Percentiles rank a stretch among this genome's conserved stretches.
These are phyloP conservation scores for Zoanthus sansibaricus DNA, from an alignment of 92 coral and sea anemone species.

Conservation along the genomic window DNA sequence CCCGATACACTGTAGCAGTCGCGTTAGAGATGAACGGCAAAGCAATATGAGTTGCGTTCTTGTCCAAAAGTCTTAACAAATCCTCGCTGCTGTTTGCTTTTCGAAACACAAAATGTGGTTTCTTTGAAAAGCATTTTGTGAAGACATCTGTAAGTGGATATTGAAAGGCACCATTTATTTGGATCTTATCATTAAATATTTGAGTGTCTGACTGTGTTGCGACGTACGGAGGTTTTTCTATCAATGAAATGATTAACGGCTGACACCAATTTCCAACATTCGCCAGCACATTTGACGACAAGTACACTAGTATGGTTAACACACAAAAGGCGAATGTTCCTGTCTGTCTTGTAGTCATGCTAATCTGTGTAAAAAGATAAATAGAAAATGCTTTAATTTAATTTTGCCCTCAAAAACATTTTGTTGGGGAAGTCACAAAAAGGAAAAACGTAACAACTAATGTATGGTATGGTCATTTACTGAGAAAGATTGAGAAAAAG, in stretches of 20 bases:
- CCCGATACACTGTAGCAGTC: background rate
- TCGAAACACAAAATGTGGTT: background rate
- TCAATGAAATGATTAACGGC: slow-evolving; percentile 22
- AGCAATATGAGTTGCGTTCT: slow-evolving; percentile 33
- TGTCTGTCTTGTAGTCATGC: background rate
- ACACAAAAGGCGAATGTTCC: background rate
- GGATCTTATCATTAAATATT: background rate
- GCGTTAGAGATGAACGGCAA: slow-evolving; percentile 4
- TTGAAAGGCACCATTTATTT: slow-evolving; percentile 22
- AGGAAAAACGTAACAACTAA: too few species aligned
- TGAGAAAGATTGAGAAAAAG: too few species aligned
- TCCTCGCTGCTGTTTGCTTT: slow-evolving; percentile 21
- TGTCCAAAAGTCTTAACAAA: background rate
- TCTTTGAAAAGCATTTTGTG: slow-evolving; percentile 1
- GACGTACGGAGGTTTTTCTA: slow-evolving; percentile 29
- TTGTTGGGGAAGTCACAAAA: too few species aligned
- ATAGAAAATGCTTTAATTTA: background rate
- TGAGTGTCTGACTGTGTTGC: background rate
- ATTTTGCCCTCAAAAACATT: too few species aligned
- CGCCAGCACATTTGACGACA: background rate
- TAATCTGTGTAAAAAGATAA: background rate
- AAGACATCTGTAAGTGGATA: slow-evolving; percentile 29
- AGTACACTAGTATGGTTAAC: background rate
- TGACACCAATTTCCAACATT: slow-evolving; percentile 36
- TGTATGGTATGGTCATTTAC: too few species aligned